phyloP scores from a whole-genome alignment of 2,888 invertebrate species.

The Rhabditoides inermis region DNA sequence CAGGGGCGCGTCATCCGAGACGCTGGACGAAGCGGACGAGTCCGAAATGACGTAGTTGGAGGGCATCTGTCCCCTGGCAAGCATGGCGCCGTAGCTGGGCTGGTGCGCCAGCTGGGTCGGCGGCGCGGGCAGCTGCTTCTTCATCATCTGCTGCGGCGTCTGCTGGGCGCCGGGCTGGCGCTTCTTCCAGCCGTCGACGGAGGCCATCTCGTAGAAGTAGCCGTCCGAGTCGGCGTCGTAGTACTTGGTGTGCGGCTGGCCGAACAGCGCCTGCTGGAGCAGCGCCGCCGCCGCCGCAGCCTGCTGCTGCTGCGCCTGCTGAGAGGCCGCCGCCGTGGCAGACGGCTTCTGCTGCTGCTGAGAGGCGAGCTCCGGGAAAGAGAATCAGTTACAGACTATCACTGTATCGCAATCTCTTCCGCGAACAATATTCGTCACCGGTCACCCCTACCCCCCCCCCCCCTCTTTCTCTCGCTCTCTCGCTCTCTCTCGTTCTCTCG shows the following conservation, averaged over 20 bases:
- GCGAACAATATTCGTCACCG: no score
- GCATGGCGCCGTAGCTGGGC: constrained; percentile 20
- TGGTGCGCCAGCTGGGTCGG: background rate
- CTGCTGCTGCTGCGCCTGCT: no score
- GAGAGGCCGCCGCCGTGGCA: no score
- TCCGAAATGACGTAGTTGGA: constrained; percentile 28
- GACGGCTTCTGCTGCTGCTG: no score
- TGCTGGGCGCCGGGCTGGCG: constrained; percentile 20
- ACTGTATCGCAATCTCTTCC: no score
- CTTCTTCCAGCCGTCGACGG: constrained; percentile 48
- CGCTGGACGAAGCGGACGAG: constrained; percentile 18
- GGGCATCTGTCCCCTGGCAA: constrained; percentile 32
- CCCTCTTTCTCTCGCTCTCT: no score
- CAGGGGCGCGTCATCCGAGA: constrained; percentile 17
- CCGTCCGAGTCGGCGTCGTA: constrained; percentile 49
- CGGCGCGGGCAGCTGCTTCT: constrained; percentile 3
- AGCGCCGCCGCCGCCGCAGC: constrained; percentile 26
- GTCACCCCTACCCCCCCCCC: no score
- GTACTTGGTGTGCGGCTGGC: constrained; percentile 16
- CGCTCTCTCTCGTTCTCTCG: no score
- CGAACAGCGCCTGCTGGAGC: constrained; percentile 18
- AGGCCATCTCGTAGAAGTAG: constrained; percentile 50
- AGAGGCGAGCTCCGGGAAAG: no score
- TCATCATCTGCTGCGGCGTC: constrained; percentile 9
- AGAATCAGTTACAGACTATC: no score